Percentiles rank a stretch among this genome's conserved stretches.
These are phyloP conservation scores for Ooceraea biroi DNA, from an alignment of 1,140 invertebrate genomes.

Conservation along the genomic window DNA sequence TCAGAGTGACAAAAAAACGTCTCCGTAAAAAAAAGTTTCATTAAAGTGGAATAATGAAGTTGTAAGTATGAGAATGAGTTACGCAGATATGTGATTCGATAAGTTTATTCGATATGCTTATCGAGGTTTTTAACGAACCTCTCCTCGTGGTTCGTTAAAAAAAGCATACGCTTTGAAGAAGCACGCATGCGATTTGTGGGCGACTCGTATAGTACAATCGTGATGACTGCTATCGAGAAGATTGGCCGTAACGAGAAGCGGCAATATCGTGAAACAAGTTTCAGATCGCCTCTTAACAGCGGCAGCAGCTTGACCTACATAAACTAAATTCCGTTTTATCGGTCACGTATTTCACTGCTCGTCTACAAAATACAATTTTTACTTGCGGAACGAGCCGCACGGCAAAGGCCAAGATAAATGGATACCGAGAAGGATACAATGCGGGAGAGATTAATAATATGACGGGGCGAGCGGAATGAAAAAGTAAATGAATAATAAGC, in stretches of 20 bases:
- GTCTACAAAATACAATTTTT: constrained; percentile 39
- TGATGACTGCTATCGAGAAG: constrained; percentile 1
- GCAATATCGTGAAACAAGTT: neutral
- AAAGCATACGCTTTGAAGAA: no score
- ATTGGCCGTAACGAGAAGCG: constrained; percentile 11
- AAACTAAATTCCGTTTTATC: constrained; percentile 40
- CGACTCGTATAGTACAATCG: no score
- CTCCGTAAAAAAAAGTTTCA: neutral
- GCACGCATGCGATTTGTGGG: no score
- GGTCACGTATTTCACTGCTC: constrained; percentile 19
- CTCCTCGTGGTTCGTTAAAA: no score
- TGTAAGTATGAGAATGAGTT: no score
- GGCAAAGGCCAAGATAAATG: constrained; percentile 25
- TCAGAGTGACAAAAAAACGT: neutral
- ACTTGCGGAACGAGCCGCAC: neutral
- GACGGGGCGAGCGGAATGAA: neutral
- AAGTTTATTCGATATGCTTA: no score
- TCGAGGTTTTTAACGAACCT: no score
- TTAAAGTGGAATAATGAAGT: neutral
- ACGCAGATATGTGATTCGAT: no score
- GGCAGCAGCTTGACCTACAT: constrained; percentile 32
- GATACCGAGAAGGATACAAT: constrained; percentile 2
- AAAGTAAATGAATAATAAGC: constrained; percentile 22
- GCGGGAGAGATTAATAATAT: constrained; percentile 14
- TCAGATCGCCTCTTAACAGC: constrained; percentile 26